Percentiles rank a stretch among this genome's conserved stretches.
phyloP scores from a whole-genome alignment of 1,140 invertebrate genomes.

The Drosophila hydei region DNA sequence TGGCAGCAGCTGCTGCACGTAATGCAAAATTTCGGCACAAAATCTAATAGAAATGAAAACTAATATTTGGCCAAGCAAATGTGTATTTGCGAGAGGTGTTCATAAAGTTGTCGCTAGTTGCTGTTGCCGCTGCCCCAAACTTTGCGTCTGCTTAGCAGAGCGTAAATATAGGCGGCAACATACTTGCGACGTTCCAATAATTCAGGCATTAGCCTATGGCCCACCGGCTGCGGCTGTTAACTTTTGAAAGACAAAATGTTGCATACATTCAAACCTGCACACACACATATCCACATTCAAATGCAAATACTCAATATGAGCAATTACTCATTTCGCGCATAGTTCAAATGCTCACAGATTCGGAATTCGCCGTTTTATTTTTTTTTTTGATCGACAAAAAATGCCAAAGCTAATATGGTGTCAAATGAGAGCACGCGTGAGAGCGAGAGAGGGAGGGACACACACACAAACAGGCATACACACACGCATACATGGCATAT shows the following conservation, averaged over 20 bases:
- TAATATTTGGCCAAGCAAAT: slow-evolving; percentile 34
- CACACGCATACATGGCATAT: slow-evolving; percentile 19
- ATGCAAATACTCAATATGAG: slow-evolving; percentile 38
- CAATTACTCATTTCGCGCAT: slow-evolving; percentile 78
- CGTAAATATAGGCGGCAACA: slow-evolving; percentile 16
- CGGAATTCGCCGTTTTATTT: slow-evolving; percentile 54
- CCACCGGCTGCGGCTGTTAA: slow-evolving; percentile 5
- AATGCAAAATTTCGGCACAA: slow-evolving; percentile 7
- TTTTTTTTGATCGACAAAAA: slow-evolving; percentile 53
- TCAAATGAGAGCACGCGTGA: slow-evolving; percentile 34
- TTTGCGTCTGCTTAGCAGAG: slow-evolving; percentile 22
- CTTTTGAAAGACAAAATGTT: slow-evolving; percentile 12
- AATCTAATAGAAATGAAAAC: slow-evolving; percentile 30
- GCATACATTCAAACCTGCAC: not conserved
- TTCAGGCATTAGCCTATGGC: slow-evolving; percentile 45
- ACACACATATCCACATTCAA: slow-evolving; percentile 20
- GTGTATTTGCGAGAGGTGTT: slow-evolving; percentile 43
- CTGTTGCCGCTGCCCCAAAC: not conserved
- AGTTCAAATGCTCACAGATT: slow-evolving; percentile 68
- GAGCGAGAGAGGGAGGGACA: not conserved
- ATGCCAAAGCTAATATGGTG: slow-evolving; percentile 52
- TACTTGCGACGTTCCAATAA: slow-evolving; percentile 13
- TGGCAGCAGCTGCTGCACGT: slow-evolving; percentile 51
- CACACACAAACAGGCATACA: not conserved
- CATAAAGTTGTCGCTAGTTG: slow-evolving; percentile 21